phyloP scores from a whole-genome alignment of 2,888 invertebrate species.

The Xestia ashworthii region DNA sequence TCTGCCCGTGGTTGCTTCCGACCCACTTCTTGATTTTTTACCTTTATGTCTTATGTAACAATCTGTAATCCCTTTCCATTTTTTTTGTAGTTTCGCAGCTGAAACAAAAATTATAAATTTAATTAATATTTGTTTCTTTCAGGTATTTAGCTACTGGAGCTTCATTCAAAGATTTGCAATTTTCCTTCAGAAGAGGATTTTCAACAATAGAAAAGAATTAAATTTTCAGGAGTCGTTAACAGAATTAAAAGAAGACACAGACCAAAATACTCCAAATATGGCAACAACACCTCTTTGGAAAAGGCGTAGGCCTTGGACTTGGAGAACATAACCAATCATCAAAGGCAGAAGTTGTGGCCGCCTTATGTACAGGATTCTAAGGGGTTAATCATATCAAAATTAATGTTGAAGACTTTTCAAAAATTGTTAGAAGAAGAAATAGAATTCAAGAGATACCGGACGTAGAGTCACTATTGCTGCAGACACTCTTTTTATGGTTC shows the following conservation, averaged over 20 bases:
- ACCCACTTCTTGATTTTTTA: neutral
- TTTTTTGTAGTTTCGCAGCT: constrained; percentile 1
- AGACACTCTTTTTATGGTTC: constrained; percentile 4
- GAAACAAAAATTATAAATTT: constrained; percentile 4
- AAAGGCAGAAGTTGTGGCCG: no score
- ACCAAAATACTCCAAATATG: no score
- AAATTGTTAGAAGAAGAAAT: no score
- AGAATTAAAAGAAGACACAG: no score
- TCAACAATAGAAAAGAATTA: constrained; percentile 7
- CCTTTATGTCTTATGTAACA: neutral
- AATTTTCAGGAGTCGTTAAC: no score
- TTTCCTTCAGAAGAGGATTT: constrained; percentile 3
- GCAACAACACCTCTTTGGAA: no score
- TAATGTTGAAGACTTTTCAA: no score
- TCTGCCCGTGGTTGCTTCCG: neutral
- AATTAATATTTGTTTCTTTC: neutral
- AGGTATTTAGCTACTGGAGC: constrained; percentile 3
- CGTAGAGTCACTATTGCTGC: constrained; percentile 6
- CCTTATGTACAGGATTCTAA: no score
- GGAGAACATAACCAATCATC: no score
- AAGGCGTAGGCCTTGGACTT: no score
- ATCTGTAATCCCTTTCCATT: constrained; percentile 1
- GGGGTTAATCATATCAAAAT: no score
- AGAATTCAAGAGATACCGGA: no score
- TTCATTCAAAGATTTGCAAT: constrained; percentile 5